These are phyloP conservation scores for Illadopsis cleaveri DNA, from an alignment of 2,113 vertebrate genomes.

Conservation along the genomic window DNA sequence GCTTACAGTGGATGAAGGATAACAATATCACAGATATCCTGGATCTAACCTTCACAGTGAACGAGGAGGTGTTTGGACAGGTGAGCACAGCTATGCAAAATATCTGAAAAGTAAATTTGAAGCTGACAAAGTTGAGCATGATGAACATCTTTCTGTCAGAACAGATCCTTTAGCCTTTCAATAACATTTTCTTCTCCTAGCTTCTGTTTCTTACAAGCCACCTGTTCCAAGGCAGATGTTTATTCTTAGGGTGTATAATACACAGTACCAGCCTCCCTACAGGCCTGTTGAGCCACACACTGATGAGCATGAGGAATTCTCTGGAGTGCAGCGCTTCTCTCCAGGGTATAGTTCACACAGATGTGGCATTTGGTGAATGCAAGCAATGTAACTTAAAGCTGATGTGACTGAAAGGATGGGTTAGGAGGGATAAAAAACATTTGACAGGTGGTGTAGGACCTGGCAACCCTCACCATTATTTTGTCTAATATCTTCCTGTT, in stretches of 20 bases:
- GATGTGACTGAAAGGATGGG: not conserved
- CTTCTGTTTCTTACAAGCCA: conserved; percentile 39
- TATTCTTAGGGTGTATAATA: not conserved
- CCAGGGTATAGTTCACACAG: not conserved
- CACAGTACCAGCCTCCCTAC: not conserved
- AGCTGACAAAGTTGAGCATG: not conserved
- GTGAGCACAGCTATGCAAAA: conserved; percentile 70
- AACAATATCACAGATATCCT: conserved; percentile 97
- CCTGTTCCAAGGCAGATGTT: conserved; percentile 26
- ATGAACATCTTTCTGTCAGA: conserved; percentile 38
- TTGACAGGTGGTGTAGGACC: not conserved
- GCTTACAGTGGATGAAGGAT: conserved; percentile 99
- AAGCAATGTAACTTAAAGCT: not conserved
- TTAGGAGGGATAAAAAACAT: not conserved
- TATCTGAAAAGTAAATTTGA: conserved; percentile 4
- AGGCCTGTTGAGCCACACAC: conserved; percentile 12
- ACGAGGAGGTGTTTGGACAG: conserved; percentile 99
- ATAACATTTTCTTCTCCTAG: not conserved
- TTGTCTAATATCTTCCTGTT: not conserved
- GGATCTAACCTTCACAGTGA: conserved; percentile 97
- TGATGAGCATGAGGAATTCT: conserved; percentile 47
- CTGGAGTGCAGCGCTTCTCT: not conserved
- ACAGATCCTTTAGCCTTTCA: conserved; percentile 21
- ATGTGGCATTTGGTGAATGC: conserved; percentile 27
- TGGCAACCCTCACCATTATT: not conserved